phyloP scores from a whole-genome alignment of 1,140 invertebrate genomes.

The Lasioglossum albipes region DNA sequence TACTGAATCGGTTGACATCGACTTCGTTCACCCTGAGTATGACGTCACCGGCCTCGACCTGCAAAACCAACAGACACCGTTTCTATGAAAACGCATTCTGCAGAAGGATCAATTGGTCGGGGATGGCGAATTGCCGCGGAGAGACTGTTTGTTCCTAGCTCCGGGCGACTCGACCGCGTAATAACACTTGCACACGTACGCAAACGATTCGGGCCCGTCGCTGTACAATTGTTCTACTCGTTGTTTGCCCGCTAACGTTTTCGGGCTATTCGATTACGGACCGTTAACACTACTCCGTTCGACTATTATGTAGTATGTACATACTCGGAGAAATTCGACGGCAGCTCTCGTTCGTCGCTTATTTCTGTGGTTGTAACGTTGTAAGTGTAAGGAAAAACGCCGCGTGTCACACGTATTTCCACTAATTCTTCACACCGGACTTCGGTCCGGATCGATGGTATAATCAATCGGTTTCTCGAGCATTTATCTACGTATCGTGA shows the following conservation, averaged over 20 bases:
- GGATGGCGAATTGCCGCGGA: constrained; percentile 36
- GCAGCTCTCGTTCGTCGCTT: too few species aligned
- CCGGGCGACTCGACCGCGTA: background rate
- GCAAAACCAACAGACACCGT: constrained; percentile 76
- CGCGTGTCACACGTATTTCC: too few species aligned
- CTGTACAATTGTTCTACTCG: background rate
- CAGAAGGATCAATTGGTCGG: constrained; percentile 40
- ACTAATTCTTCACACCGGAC: too few species aligned
- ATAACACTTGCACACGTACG: background rate
- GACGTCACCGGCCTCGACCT: constrained; percentile 95
- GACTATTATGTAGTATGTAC: too few species aligned
- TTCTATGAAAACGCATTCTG: constrained; percentile 53
- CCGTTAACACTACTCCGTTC: background rate
- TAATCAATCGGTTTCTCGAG: too few species aligned
- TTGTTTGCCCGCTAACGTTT: background rate
- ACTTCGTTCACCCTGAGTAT: constrained; percentile 95
- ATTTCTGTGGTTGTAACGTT: too few species aligned
- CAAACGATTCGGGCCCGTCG: background rate
- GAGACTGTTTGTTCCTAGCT: background rate
- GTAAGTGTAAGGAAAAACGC: too few species aligned
- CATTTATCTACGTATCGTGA: too few species aligned
- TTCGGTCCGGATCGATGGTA: too few species aligned
- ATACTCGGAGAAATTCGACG: too few species aligned
- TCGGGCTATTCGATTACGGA: background rate
- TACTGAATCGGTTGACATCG: constrained; percentile 93